A percentile compares a stretch with the other conserved stretches of the same genome.
phyloP scores from a whole-genome alignment of 64 coral and sea anemone species.

The Platygyra sinensis region DNA sequence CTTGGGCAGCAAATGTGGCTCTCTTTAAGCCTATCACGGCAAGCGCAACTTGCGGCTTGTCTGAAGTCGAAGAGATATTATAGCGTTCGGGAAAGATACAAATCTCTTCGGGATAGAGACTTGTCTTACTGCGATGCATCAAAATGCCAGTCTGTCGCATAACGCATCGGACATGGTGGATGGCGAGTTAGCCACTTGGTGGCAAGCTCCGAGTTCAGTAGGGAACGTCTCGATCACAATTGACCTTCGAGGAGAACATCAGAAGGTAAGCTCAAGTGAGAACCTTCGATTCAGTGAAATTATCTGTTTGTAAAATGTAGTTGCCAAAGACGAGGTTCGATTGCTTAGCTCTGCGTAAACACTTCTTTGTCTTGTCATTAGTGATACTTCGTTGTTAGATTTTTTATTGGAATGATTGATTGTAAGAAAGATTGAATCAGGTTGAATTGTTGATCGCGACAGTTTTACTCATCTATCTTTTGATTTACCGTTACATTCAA shows the following conservation, averaged over 20 bases:
- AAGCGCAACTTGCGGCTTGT: constrained; percentile 72
- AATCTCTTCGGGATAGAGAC: not conserved
- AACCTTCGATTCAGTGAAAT: not conserved
- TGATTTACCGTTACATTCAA: constrained; percentile 7
- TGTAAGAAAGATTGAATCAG: too few relatives aligned
- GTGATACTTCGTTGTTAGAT: not conserved
- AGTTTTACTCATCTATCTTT: not conserved
- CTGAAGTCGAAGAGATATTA: constrained; percentile 8
- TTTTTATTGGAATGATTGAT: not conserved
- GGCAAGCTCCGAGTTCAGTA: constrained; percentile 72
- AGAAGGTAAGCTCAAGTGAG: constrained; percentile 53
- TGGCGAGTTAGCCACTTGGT: constrained; percentile 41
- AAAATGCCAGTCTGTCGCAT: constrained; percentile 38
- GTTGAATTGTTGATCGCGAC: not conserved
- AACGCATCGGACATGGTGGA: constrained; percentile 84
- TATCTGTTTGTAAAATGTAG: not conserved
- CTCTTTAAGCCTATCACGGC: constrained; percentile 55
- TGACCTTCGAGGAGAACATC: constrained; percentile 60
- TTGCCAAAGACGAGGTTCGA: not conserved
- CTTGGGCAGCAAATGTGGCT: constrained; percentile 64
- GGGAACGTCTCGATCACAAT: constrained; percentile 77
- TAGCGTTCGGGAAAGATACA: constrained; percentile 28
- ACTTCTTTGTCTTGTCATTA: not conserved
- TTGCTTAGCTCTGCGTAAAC: not conserved
- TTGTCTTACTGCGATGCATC: constrained; percentile 47